Evolutionary conservation across 2,113 vertebrate genomes (phyloP).

Genomic region (Paratilapia polleni): DNA sequence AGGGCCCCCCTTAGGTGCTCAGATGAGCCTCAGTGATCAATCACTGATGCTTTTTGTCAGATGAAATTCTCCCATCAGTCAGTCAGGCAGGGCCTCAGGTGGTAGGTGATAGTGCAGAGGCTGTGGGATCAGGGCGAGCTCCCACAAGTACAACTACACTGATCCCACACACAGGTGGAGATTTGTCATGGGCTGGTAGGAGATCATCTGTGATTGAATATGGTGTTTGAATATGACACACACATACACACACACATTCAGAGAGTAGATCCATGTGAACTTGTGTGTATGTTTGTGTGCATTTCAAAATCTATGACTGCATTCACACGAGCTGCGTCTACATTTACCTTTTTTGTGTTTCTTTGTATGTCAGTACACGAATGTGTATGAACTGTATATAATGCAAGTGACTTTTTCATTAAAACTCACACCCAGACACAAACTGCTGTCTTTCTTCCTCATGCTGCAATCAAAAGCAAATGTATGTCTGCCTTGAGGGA

Average conservation of each 20-base stretch:
- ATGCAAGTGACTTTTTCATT: neutral
- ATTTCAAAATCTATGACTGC: constrained; percentile 1
- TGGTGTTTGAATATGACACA: constrained; percentile 55
- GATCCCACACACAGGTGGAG: constrained; percentile 77
- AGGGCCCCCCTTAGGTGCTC: constrained; percentile 71
- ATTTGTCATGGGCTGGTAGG: constrained; percentile 76
- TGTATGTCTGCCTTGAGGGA: constrained; percentile 66
- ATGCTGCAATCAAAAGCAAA: constrained; percentile 67
- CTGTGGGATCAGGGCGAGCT: constrained; percentile 73
- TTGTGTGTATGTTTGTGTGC: constrained; percentile 17
- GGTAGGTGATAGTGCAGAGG: constrained; percentile 69
- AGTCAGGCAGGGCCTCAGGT: constrained; percentile 72
- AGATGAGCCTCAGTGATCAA: constrained; percentile 73
- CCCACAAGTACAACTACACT: constrained; percentile 75
- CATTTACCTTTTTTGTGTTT: neutral
- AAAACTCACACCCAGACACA: constrained; percentile 40
- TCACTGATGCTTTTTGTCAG: constrained; percentile 73
- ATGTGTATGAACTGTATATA: neutral
- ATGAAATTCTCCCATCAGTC: constrained; percentile 74
- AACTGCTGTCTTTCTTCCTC: constrained; percentile 37
- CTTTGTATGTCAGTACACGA: neutral
- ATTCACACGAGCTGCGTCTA: neutral
- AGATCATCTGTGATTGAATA: constrained; percentile 74
- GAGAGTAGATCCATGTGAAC: neutral
- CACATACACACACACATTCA: neutral